These are phyloP conservation scores for Tinea pellionella DNA, from an alignment of 2,888 invertebrate species.

Conservation along the genomic window DNA sequence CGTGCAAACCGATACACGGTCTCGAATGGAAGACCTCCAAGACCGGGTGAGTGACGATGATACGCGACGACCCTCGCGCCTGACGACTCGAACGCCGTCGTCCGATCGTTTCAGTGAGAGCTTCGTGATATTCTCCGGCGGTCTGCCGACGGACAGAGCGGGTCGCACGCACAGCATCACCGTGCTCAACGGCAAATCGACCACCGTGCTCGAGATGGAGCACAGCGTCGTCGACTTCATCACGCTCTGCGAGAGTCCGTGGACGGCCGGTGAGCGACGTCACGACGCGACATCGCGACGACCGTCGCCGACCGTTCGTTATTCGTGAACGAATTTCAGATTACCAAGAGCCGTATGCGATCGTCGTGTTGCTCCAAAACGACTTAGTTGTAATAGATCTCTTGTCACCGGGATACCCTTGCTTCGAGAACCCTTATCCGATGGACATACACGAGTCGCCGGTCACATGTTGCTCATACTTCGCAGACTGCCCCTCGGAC, in stretches of 20 bases:
- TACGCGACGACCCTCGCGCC: too few species aligned
- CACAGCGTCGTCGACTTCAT: slow-evolving; percentile 98
- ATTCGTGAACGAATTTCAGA: slow-evolving; percentile 67
- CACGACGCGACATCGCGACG: not conserved
- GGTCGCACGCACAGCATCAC: slow-evolving; percentile 94
- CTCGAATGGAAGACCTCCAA: slow-evolving; percentile 94
- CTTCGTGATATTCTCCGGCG: slow-evolving; percentile 97
- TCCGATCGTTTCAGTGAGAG: slow-evolving; percentile 76
- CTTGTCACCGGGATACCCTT: slow-evolving; percentile 94
- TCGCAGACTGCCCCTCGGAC: slow-evolving; percentile 98
- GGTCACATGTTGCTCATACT: slow-evolving; percentile 96
- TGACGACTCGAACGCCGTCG: not conserved
- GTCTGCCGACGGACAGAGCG: slow-evolving; percentile 90
- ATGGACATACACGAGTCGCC: slow-evolving; percentile 99
- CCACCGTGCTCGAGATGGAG: slow-evolving; percentile 99
- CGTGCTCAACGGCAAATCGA: slow-evolving; percentile 95
- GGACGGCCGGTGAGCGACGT: slow-evolving; percentile 80
- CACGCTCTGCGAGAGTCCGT: slow-evolving; percentile 94
- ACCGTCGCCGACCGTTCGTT: too few species aligned
- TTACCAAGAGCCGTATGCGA: slow-evolving; percentile 97
- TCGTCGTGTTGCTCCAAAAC: slow-evolving; percentile 96
- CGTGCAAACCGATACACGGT: slow-evolving; percentile 94
- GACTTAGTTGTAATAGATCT: slow-evolving; percentile 98
- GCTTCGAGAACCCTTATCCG: slow-evolving; percentile 99
- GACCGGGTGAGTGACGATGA: slow-evolving; percentile 76